phyloP scores from a whole-genome alignment of 2,797 vertebrate species.

The Perodicticus potto region DNA sequence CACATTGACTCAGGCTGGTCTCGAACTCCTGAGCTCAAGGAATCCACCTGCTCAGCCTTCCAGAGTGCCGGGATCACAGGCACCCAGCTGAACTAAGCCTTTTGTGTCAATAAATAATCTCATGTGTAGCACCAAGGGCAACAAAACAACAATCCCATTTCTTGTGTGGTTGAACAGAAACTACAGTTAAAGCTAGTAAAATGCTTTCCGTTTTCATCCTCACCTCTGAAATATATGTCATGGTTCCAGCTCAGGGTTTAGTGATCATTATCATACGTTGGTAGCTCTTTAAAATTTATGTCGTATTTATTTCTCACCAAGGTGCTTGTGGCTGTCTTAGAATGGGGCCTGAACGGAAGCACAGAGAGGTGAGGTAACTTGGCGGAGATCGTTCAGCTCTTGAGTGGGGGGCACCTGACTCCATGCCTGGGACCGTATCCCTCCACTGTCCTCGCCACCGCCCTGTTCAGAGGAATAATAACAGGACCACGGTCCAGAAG shows the following conservation, averaged over 20 bases:
- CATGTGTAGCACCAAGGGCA: not conserved
- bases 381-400: not conserved
- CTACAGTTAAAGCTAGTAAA: not conserved
- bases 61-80: too few species aligned
- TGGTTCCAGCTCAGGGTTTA: not conserved
- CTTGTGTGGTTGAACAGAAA: not conserved
- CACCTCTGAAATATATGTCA: not conserved
- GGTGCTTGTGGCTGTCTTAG: not conserved
- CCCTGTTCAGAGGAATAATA: not conserved
- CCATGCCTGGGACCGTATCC: accelerated
- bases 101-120: not conserved
- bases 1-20: too few species aligned
- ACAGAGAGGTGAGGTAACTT: not conserved
- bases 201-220: not conserved
- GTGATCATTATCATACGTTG: not conserved
- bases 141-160: not conserved
- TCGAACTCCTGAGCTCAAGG: too few species aligned
- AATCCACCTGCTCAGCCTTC: too few species aligned
- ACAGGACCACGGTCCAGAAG: accelerated
- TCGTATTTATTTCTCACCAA: not conserved
- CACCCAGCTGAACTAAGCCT: not conserved
- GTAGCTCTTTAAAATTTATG: not conserved
- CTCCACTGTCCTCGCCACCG: not conserved
- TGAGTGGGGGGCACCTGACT: not conserved
- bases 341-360: not conserved